Base-by-base conservation (phyloP, 2,113 vertebrate genomes). In the Microtus montanus region DNA sequence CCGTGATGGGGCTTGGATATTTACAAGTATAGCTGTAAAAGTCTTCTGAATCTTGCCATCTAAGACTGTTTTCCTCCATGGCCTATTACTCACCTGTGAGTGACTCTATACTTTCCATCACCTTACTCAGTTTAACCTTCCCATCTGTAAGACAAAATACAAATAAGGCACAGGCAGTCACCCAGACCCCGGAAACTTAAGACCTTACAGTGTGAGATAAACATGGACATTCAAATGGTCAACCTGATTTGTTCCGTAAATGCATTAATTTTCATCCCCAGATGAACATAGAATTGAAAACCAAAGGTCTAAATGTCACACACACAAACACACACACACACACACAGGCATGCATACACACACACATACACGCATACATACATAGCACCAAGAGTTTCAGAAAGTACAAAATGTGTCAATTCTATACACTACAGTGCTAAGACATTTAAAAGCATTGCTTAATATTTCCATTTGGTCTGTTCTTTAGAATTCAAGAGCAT, bases 81-180 rank as follows among this genome's bases (percentile, higher is more conserved):
- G 17, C 19, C 20, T 77, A 64, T 77, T 44, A 78, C 95, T 97
- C 19, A 97, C 96, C 96, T 87, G 44, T 95, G 24, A 91, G 63
- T 7, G 15, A 19, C 68, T 94, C 78, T 87, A 89, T 4, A 6
- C 1, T 87, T 79, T 96, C 61, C 70, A 89, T 17, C 11, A 95
- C 5, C 3, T 54, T 33, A 9, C 9, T 89, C 26, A 86, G n/a
- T 33, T 90, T 95, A 54, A 90, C 52, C 12, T 70, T 94, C 3
- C 82, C 66, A 68, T 54, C 96, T 95, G 89, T 41, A 58, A 96
- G 41, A 79, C 22, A 97, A 79, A n/a, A 33, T 35, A 28, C 5
- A 73, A 24, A 44, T 77, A 47, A 97, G 58, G 96, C 12, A 24
- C 41, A 94, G 17, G 2, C 44, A 83, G 70, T 68, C 38, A 93